Base-by-base conservation (phyloP, 2,113 vertebrate species). In the Thymallus thymallus region DNA sequence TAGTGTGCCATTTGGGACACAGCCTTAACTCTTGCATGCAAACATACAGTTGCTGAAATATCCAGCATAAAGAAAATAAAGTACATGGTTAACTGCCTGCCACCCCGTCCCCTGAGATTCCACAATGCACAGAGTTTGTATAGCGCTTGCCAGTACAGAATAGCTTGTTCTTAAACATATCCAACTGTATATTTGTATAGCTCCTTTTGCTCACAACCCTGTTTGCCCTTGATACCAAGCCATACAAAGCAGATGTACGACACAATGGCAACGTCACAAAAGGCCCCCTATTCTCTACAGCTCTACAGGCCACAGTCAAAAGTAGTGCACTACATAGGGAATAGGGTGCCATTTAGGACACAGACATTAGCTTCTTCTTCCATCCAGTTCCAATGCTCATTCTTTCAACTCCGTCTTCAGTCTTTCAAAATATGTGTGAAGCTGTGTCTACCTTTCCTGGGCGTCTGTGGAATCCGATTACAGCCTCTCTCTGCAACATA, bases 391-490 rank as follows among this genome's bases (percentile, higher is more conserved):
- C n/a, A n/a, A n/a, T n/a, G n/a, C 9, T 45, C 41, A 45, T 79
- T 81, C 71, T 73, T 82, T 84, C 24, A 22, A 23, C 18, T 22
- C 16, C 23, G 2, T 46, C n/a, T 29, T 30, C 13, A 16, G 45
- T 71, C 56, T 84, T 74, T 48, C 0, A 1, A 20, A n/a, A 14
- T 20, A 16, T 14, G 20, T 35, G 16, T 35, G 6, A 7, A 16
- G 29, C 4, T 55, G 10, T 10, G 23, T 75, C 73, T 92, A 98
- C 97, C 95, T 98, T 98, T 85, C 96, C 97, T 75, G 96, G 96
- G 69, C 96, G 93, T 68, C 92, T 95, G 82, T 98, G 96, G 85
- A 96, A 92, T 84, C 87, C 88, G n/a, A 74, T 90, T 67, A 70
- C 45, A 7, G 66, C 46, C 67, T 72, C 79, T 72, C 74, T 77